Percentiles rank a stretch among this genome's conserved stretches.
These are phyloP conservation scores for Apodemia hepburni DNA, from an alignment of 2,888 invertebrate species.

Conservation along the genomic window DNA sequence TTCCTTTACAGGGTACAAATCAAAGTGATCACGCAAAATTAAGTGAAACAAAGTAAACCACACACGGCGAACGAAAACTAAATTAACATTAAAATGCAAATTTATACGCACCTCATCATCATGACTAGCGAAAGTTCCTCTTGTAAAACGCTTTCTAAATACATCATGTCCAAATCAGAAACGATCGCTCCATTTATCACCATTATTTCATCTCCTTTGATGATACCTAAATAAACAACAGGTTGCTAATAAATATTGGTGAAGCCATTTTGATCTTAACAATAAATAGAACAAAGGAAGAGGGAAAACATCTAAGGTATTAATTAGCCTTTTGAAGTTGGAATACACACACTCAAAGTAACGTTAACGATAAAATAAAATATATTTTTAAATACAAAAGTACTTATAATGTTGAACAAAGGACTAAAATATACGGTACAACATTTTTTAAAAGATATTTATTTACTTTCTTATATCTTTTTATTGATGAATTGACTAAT, in stretches of 20 bases:
- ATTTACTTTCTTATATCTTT: no score
- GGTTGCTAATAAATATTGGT: slow-evolving; percentile 21
- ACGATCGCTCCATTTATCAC: slow-evolving; percentile 99
- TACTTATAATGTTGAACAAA: no score
- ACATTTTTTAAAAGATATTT: no score
- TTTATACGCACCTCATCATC: slow-evolving; percentile 91
- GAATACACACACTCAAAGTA: not conserved
- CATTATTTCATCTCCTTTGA: slow-evolving; percentile 99
- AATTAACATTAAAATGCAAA: slow-evolving; percentile 30
- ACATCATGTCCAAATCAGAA: slow-evolving; percentile 99
- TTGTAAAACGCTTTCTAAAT: slow-evolving; percentile 97
- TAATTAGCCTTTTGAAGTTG: not conserved
- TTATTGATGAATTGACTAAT: no score
- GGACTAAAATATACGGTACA: no score
- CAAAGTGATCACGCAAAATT: not conserved
- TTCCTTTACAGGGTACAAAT: slow-evolving; percentile 18
- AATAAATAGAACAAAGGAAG: not conserved
- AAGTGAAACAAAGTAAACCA: not conserved
- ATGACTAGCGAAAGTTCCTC: slow-evolving; percentile 95
- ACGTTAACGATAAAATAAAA: not conserved
- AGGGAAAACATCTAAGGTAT: not conserved
- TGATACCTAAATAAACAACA: slow-evolving; percentile 85
- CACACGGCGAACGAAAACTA: not conserved
- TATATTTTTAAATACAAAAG: no score
- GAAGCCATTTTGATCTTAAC: not conserved